A percentile compares a stretch with the other conserved stretches of the same genome.
These are phyloP conservation scores for Tragopan temminckii DNA, from an alignment of 2,797 vertebrate species.

Conservation along the genomic window DNA sequence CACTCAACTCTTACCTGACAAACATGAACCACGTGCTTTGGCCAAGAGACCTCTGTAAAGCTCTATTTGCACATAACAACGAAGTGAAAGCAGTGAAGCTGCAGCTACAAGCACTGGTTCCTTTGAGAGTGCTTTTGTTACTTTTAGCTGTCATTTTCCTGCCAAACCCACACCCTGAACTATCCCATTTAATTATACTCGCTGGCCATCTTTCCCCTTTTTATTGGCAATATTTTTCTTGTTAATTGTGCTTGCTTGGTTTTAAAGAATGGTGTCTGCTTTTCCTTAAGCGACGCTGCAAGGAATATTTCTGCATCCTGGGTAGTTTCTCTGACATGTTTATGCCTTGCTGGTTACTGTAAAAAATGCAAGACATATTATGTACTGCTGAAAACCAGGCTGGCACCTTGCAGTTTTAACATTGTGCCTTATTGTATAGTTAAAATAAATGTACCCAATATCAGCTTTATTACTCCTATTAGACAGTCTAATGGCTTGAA, in stretches of 20 bases:
- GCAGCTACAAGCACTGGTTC: neutral
- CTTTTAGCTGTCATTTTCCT: constrained; percentile 20
- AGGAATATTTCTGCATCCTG: constrained; percentile 71
- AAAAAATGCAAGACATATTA: constrained; percentile 66
- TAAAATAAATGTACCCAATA: constrained; percentile 71
- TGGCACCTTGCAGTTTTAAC: constrained; percentile 57
- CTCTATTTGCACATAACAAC: neutral
- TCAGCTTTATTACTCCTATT: constrained; percentile 68
- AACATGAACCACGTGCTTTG: neutral
- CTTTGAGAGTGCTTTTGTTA: constrained; percentile 43
- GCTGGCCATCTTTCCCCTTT: constrained; percentile 60
- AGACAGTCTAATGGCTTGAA: constrained; percentile 14
- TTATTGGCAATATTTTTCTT: constrained; percentile 74
- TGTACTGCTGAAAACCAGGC: constrained; percentile 41
- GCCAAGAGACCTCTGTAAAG: neutral
- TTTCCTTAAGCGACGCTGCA: constrained; percentile 40
- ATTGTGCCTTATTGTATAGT: constrained; percentile 55
- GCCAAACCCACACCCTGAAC: constrained; percentile 38
- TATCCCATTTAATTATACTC: constrained; percentile 66
- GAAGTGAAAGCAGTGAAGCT: neutral
- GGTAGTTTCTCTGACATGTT: constrained; percentile 70
- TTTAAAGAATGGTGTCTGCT: constrained; percentile 62
- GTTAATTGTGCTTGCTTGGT: constrained; percentile 65
- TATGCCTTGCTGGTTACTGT: constrained; percentile 71
- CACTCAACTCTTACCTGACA: neutral